These are phyloP conservation scores for Chloroceryle aenea DNA, from an alignment of 2,113 vertebrate species.

Conservation along the genomic window DNA sequence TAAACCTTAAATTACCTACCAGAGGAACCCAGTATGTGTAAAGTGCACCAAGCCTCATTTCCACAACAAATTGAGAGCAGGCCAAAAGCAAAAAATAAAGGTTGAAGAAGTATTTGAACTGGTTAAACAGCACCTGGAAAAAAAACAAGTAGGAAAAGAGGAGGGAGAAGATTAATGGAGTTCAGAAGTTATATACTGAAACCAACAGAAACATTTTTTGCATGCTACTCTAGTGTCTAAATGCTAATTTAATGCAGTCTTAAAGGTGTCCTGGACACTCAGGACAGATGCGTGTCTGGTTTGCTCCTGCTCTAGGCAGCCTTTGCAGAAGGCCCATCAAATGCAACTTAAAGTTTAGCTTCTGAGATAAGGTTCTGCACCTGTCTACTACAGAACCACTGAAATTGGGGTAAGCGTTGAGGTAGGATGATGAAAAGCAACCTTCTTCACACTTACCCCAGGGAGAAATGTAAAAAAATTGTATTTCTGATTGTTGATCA, in stretches of 20 bases:
- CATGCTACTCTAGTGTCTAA: not conserved
- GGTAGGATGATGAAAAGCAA: accelerated
- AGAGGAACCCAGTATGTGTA: conserved; percentile 99
- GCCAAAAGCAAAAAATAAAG: conserved; percentile 95
- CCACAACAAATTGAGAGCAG: conserved; percentile 96
- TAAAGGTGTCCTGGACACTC: not conserved
- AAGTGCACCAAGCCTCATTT: conserved; percentile 91
- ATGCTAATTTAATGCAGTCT: not conserved
- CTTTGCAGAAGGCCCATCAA: not conserved
- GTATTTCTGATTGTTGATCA: conserved; percentile 99
- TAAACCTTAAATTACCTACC: conserved; percentile 79
- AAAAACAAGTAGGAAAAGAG: not conserved
- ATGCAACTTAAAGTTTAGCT: not conserved
- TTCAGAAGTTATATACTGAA: not conserved
- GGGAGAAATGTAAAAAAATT: conserved; percentile 98
- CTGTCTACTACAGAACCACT: conserved; percentile 11
- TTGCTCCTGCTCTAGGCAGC: not conserved
- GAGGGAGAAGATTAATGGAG: not conserved
- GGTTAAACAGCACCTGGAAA: conserved; percentile 91
- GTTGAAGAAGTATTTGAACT: conserved; percentile 99
- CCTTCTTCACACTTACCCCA: conserved; percentile 77
- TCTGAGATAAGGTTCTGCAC: not conserved
- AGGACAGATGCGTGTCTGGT: not conserved
- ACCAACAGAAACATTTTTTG: not conserved
- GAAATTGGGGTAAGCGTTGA: not conserved